Base-by-base conservation (phyloP, 2,113 vertebrate genomes). In the Sebastes fasciatus region DNA sequence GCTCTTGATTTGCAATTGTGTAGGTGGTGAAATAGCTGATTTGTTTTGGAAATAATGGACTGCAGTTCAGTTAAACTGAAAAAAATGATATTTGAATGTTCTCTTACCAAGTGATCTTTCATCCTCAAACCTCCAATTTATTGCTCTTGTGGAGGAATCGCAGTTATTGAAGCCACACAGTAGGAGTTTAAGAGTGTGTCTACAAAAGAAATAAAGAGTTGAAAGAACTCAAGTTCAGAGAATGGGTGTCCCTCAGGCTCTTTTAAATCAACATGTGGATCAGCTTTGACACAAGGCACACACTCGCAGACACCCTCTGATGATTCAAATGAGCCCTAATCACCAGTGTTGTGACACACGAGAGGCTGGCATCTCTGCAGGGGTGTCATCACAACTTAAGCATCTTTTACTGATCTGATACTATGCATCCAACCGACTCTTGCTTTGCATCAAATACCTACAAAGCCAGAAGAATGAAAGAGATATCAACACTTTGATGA, bases 311-410 rank as follows among this genome's bases (percentile, higher is more conserved):
- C 21, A 75, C 69, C 48, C 64, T 34, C 34, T 21, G 48, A 72
- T 82, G 57, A 88, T 80, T 88, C 63, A 87, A 82, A 87, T 13
- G 42, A 84, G 76, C 10, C 62, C 64, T 86, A 79, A 85, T 82
- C 82, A 81, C 71, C 72, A 63, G 66, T 82, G 82, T 82, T 88
- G 88, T 92, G 82, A 88, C 86, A 91, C 73, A 83, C 45, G 21
- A 82, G 75, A 83, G 70, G 72, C 88, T 86, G 82, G 43, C 68
- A 80, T 80, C 86, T 82, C 86, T 74, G 88, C 82, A 87, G 88
- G 89, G 73, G 90, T 89, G 90, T 89, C 84, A 87, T 88, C 81
- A 86, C 80, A 84, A 85, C 84, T 86, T 73, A 67, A 63, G 51
- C 64, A 74, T 85, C 14, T 68, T 83, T 69, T 51, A 64, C 71